Base-by-base conservation (phyloP, 2,113 vertebrate species). In the Clarias gariepinus region DNA sequence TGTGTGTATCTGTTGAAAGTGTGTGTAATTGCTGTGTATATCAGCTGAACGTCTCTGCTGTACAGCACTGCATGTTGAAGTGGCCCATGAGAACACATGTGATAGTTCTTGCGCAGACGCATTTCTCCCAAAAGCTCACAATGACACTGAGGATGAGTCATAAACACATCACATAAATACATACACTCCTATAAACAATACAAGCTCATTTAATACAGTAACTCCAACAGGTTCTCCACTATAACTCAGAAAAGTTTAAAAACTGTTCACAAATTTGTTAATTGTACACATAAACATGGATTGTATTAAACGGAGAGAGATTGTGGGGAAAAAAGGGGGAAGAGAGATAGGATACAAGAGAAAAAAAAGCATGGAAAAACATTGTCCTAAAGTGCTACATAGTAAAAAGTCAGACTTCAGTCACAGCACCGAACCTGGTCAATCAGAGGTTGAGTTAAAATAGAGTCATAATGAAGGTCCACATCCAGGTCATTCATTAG, bases 131-230 rank as follows among this genome's bases (percentile, higher is more conserved):
- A 16, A 78, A 74, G 58, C 63, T 41, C 69, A 81, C 28, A n/a
- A 53, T 77, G 88, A 85, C 52, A 12, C 30, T 33, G 33, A 85
- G 63, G 28, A 82, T 28, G 47, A 87, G 82, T 60, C 60, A 85
- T 85, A 36, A 36, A 36, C 33, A 36, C 33, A 3, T 47, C 47
- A 61, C 33, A 85, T 19, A 82, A 85, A 82, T 78, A 87, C 19
- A 78, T 84, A 68, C 69, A 58, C 85, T 87, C 82, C 88, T 83
- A 87, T 60, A 71, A 82, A 55, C 78, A 87, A 90, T 85, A 88
- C 85, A 87, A 85, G 63, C 77, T 81, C 25, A 57, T 90, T 90
- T 90, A 88, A 90, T 88, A 79, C 71, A 58, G 69, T 68, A 84
- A 81, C n/a, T 78, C 81, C 55, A 69, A 83, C 82, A 79, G 52